Percentiles rank a stretch among this genome's conserved stretches.
phyloP scores from a whole-genome alignment of 2,113 vertebrate species.

The Lontra canadensis region DNA sequence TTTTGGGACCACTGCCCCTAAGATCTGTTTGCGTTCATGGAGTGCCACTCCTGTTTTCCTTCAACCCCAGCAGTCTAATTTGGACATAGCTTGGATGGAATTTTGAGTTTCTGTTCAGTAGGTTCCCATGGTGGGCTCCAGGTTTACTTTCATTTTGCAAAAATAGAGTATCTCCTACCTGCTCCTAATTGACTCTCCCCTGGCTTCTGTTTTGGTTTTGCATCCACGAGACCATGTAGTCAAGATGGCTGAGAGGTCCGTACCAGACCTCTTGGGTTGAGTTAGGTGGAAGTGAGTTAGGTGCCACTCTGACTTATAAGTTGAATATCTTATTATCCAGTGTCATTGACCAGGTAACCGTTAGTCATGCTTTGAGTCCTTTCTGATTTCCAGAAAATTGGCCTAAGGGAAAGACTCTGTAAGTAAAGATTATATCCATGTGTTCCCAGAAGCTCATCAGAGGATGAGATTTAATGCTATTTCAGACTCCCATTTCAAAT shows the following conservation, averaged over 20 bases:
- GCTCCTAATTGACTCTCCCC: background rate
- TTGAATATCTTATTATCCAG: slow-evolving; percentile 31
- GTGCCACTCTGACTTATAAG: slow-evolving; percentile 32
- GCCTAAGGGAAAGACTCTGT: slow-evolving; percentile 47
- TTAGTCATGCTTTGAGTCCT: slow-evolving; percentile 54
- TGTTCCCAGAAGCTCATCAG: slow-evolving; percentile 47
- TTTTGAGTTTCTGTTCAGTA: background rate
- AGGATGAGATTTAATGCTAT: slow-evolving; percentile 58
- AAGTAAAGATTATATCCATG: slow-evolving; percentile 54
- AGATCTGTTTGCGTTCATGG: background rate
- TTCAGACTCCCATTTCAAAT: slow-evolving; percentile 61
- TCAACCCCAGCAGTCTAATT: background rate
- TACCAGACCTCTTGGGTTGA: background rate
- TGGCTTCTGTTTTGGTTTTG: background rate
- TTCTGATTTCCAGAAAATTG: slow-evolving; percentile 62
- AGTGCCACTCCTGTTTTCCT: background rate
- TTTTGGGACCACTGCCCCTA: background rate
- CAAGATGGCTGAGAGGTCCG: background rate
- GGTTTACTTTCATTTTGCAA: background rate
- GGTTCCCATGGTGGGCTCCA: background rate
- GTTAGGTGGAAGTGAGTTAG: background rate
- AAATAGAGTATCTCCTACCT: background rate
- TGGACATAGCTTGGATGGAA: background rate
- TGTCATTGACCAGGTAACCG: slow-evolving; percentile 52
- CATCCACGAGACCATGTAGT: rapidly evolving